Percentiles rank a stretch among this genome's conserved stretches.
Conservation (phyloP, 2,888 invertebrate species). For the Agonopterix alstromeriana region DNA sequence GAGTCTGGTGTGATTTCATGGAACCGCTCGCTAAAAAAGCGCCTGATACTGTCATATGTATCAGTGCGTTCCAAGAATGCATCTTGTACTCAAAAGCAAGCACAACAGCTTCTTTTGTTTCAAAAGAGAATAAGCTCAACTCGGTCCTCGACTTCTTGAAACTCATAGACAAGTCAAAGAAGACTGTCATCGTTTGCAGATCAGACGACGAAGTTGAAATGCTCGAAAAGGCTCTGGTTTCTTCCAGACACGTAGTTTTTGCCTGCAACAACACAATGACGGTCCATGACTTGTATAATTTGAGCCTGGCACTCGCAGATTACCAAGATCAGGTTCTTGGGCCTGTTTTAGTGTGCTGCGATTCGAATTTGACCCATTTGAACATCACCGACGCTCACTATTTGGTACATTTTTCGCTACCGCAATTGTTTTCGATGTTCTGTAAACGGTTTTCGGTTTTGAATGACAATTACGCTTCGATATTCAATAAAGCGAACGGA, state of each 20-base stretch:
- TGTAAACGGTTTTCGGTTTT: conserved; percentile 82
- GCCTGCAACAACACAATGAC: conserved; percentile 49
- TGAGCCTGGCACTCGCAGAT: conserved; percentile 51
- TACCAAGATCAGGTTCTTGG: conserved; percentile 54
- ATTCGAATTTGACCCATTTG: conserved; percentile 78
- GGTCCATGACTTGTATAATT: conserved; percentile 49
- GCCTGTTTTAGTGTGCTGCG: conserved; percentile 81
- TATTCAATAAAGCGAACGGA: conserved; percentile 35
- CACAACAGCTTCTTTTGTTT: conserved; percentile 48
- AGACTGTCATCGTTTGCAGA: conserved; percentile 80
- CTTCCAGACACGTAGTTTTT: conserved; percentile 35
- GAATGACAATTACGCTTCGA: conserved; percentile 75
- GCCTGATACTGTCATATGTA: conserved; percentile 79
- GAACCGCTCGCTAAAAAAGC: conserved; percentile 72
- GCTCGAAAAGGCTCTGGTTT: conserved; percentile 34
- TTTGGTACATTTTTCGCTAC: conserved; percentile 84
- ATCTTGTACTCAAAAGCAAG: conserved; percentile 80
- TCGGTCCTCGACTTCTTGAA: conserved; percentile 63
- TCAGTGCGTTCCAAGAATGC: conserved; percentile 85
- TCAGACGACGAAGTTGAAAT: conserved; percentile 71
- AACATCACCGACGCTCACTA: conserved; percentile 80
- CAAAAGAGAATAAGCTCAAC: conserved; percentile 54
- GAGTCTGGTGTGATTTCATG: conserved; percentile 80
- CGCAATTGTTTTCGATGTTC: conserved; percentile 80
- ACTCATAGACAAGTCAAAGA: conserved; percentile 57